A percentile compares a stretch with the other conserved stretches of the same genome.
Conservation (phyloP, 2,113 vertebrate species). For the Xenopus borealis region DNA sequence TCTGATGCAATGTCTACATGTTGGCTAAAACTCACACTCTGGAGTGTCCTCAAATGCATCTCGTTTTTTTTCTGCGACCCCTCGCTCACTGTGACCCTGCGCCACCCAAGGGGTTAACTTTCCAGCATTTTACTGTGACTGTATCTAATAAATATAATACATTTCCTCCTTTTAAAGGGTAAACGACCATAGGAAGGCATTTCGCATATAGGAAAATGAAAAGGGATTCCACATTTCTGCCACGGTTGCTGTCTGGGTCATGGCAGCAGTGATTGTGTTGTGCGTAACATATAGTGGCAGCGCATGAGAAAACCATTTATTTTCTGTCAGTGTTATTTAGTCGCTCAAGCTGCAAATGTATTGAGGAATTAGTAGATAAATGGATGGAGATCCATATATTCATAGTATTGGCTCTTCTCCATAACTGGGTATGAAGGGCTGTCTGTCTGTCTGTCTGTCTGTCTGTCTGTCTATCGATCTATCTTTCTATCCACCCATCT, state of each 20-base stretch:
- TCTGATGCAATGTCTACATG: too few relatives aligned
- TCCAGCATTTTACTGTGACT: background rate
- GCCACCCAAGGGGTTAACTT: background rate
- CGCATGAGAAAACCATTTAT: constrained; percentile 24
- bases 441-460: too few relatives aligned
- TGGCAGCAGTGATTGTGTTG: constrained; percentile 6
- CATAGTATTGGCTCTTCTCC: too few relatives aligned
- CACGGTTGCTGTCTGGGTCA: background rate
- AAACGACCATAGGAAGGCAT: background rate
- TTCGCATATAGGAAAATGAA: background rate
- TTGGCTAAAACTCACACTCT: too few relatives aligned
- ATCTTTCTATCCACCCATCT: too few relatives aligned
- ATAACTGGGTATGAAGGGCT: too few relatives aligned
- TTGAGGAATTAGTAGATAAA: background rate
- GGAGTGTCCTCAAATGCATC: too few relatives aligned
- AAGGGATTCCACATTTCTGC: background rate
- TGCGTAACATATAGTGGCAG: constrained; percentile 22
- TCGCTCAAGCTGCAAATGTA: background rate
- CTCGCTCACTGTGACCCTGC: too few relatives aligned
- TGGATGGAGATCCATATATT: too few relatives aligned
- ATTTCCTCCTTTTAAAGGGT: background rate
- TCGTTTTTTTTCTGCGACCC: too few relatives aligned
- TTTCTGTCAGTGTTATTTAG: constrained; percentile 28
- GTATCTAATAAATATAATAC: background rate
- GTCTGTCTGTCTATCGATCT: too few relatives aligned